Evolutionary conservation across 2,888 invertebrate species (phyloP), one percentile per base, ranked within the genome.

Genomic region (Phrixothrix hirtus): DNA sequence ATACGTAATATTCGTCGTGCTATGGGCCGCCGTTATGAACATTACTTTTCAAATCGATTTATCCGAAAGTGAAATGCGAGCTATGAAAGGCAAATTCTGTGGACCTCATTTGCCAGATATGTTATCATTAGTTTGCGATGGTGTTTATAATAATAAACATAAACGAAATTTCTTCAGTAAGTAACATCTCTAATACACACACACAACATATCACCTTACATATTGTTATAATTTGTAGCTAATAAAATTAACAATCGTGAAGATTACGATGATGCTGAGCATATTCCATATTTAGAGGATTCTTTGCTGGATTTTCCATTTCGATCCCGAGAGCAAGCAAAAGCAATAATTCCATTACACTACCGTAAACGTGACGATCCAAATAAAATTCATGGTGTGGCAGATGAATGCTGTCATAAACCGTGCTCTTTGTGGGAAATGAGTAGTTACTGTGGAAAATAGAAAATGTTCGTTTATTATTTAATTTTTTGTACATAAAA

Each of bases 101-200:
- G 55, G 55, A 16, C 31, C 11, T 6, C 13, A 41, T 14, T 46
- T 55, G 27, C 26, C 49, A 5, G 46, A 50, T 16, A 50, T 32
- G 42, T 11, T 55, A 27, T 55, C 46, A 3, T 9, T 50, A 9
- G 32, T 55, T 1, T 55, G 55, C 16, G 31, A 42, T 10, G 50
- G 55, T 2, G 29, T 41, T 9, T 55, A 50, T 21, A 50, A 55
- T 16, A 45, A n/a, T 11, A 45, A 37, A 34, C 31, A 50, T 17
- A 55, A 55, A 16, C 27, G 41, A 44, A 38, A 34, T 21, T 15
- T 32, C 15, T 38, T 30, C 4, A 27, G 50, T 49, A 34, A 50
- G 45, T n/a, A n/a, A n/a, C n/a, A n/a, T n/a, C n/a, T n/a, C n/a
- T n/a, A n/a, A n/a, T n/a, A n/a, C n/a, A n/a, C n/a, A n/a, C n/a